Evolutionary conservation across 1,140 invertebrate genomes (phyloP).

Genomic region (Kradibia gibbosae): DNA sequence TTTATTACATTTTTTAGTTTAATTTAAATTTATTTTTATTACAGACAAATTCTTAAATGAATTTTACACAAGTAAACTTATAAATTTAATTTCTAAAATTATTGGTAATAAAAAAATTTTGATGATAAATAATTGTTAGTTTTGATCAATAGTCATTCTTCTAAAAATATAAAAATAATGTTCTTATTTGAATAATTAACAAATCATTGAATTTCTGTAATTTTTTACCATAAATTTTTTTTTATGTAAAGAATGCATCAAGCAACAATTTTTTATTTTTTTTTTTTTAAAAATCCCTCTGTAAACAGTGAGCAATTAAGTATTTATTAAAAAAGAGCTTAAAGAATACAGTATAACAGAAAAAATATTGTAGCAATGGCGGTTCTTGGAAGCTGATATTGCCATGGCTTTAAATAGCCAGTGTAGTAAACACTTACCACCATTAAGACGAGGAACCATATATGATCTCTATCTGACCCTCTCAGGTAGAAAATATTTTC

Average conservation of each 20-base stretch:
- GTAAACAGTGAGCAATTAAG: conserved; percentile 58
- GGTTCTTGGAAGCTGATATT: conserved; percentile 81
- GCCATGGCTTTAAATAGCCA: conserved; percentile 80
- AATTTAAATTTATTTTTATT: background rate
- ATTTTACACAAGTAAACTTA: too few relatives aligned
- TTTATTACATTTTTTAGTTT: conserved; percentile 10
- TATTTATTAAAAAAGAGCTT: conserved; percentile 40
- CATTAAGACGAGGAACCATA: conserved; percentile 85
- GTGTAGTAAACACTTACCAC: conserved; percentile 85
- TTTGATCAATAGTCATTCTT: too few relatives aligned
- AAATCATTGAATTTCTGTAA: conserved; percentile 15
- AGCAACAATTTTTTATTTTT: conserved; percentile 19
- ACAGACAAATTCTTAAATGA: background rate
- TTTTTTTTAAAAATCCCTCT: conserved; percentile 20
- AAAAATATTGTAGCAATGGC: conserved; percentile 74
- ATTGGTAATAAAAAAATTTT: too few relatives aligned
- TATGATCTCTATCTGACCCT: conserved; percentile 89
- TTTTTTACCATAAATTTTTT: conserved; percentile 2
- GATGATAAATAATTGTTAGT: too few relatives aligned
- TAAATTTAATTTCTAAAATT: too few relatives aligned
- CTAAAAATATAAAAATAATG: conserved; percentile 2
- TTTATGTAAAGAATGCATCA: background rate
- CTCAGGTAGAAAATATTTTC: conserved; percentile 80
- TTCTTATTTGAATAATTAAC: conserved; percentile 5
- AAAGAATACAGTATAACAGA: conserved; percentile 63